Conservation (phyloP, 2,797 vertebrate genomes). For the Helarctos malayanus region DNA sequence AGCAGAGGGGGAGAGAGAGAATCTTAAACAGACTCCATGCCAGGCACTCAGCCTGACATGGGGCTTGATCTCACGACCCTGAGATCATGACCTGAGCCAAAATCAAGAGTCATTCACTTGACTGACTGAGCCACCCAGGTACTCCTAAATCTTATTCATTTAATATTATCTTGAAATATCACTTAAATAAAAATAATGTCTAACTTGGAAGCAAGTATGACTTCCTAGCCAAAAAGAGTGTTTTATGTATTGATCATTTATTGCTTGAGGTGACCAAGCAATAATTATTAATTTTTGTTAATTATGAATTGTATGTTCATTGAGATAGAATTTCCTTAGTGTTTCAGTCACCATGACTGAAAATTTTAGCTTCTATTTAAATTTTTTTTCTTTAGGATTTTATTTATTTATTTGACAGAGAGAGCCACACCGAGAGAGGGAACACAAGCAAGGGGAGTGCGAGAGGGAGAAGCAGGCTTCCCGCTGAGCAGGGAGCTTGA, state of each 20-base stretch:
- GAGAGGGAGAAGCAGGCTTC: too few relatives aligned
- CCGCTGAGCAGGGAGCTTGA: too few relatives aligned
- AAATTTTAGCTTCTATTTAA: not conserved
- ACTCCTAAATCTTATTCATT: not conserved
- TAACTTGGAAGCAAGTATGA: constrained; percentile 11
- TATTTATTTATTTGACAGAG: too few relatives aligned
- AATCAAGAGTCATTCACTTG: not conserved
- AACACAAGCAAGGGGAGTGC: too few relatives aligned
- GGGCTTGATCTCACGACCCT: not conserved
- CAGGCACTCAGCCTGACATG: not conserved
- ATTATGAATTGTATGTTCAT: not conserved
- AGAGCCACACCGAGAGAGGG: too few relatives aligned
- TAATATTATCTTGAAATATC: not conserved
- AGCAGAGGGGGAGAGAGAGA: not conserved
- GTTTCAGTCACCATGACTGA: not conserved
- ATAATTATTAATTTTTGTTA: not conserved
- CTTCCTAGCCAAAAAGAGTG: not conserved
- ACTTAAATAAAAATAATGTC: not conserved
- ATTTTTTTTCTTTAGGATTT: too few relatives aligned
- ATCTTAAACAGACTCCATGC: not conserved
- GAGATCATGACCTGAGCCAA: not conserved
- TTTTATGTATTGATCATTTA: not conserved
- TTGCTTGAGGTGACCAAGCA: not conserved
- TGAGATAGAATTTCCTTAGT: constrained; percentile 51
- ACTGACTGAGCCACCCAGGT: not conserved